Evolutionary conservation across 2,888 invertebrate genomes (phyloP), one percentile per base, ranked within the genome.

Genomic region (Epinotia bilunana): DNA sequence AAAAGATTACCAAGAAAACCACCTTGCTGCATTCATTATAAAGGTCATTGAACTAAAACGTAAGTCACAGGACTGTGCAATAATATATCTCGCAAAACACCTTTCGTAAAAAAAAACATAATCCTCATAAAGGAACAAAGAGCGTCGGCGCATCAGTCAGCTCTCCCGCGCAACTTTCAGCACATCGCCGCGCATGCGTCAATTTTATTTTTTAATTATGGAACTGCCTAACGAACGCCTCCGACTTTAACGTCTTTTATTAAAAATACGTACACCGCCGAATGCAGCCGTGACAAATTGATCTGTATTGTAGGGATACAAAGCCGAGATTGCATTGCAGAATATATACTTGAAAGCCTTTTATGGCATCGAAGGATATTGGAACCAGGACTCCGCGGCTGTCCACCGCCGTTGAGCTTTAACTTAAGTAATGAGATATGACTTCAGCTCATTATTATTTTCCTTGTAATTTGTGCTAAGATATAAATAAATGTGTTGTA

Each of bases 381-480:
- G 83, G 85, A 86, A 86, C 80, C 86, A 86, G 86, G 88, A 86
- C 87, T 86, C 81, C 85, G 82, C 85, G 84, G 83, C 84, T 90
- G 91, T 91, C 91, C 86, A 82, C 88, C 87, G 85, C 81, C 84
- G 87, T 88, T 88, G 87, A 87, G 90, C 88, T 88, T 89, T 86
- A 89, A 90, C 88, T 90, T 90, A 88, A 91, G 90, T 91, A 90
- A 91, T 90, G 90, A 92, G 90, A 90, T 92, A 91, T 90, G 92
- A 91, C 91, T 91, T 88, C 85, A 86, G 85, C 88, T 91, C 88
- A 90, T 92, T 91, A 90, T 89, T 89, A 90, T 89, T 88, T 89
- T 86, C 83, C 87, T 87, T 88, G 87, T 90, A 88, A 89, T 89
- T 90, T 90, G 88, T 87, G 83, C 83, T 79, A 81, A 80, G 86